These are phyloP conservation scores for Eugnorisma glareosa DNA, from an alignment of 2,888 invertebrate genomes.

Conservation along the genomic window DNA sequence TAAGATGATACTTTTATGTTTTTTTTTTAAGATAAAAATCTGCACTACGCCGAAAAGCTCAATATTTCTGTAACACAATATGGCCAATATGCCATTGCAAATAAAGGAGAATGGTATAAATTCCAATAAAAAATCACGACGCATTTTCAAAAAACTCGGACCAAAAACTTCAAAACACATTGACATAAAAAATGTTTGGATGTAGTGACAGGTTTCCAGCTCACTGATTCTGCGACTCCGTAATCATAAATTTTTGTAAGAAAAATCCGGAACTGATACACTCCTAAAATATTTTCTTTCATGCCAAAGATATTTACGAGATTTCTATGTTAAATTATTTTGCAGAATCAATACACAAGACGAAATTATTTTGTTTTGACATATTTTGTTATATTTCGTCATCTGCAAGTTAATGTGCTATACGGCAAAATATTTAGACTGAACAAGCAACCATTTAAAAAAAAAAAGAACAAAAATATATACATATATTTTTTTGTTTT, in stretches of 20 bases:
- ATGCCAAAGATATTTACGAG: constrained; percentile 29
- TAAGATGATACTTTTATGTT: not conserved
- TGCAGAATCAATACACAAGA: not conserved
- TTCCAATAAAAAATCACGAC: not conserved
- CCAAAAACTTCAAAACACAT: constrained; percentile 23
- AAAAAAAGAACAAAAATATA: not conserved
- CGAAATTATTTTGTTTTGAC: not conserved
- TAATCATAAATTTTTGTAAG: constrained; percentile 32
- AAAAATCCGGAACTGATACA: constrained; percentile 38
- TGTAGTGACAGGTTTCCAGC: constrained; percentile 51
- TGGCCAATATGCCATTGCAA: not conserved
- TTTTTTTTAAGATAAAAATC: constrained; percentile 2
- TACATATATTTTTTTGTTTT: not conserved
- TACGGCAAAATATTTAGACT: not conserved
- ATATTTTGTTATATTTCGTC: not conserved
- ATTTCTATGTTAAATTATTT: constrained; percentile 21
- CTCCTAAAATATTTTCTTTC: constrained; percentile 22
- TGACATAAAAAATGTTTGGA: constrained; percentile 36
- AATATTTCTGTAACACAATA: not conserved
- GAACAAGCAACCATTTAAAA: not conserved
- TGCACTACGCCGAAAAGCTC: not conserved
- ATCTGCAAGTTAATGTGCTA: not conserved
- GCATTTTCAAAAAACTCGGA: constrained; percentile 19
- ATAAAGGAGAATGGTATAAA: not conserved
- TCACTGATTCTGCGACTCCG: constrained; percentile 48